These are phyloP conservation scores for Rhinoderma darwinii DNA, from an alignment of 2,113 vertebrate genomes.

Conservation along the genomic window DNA sequence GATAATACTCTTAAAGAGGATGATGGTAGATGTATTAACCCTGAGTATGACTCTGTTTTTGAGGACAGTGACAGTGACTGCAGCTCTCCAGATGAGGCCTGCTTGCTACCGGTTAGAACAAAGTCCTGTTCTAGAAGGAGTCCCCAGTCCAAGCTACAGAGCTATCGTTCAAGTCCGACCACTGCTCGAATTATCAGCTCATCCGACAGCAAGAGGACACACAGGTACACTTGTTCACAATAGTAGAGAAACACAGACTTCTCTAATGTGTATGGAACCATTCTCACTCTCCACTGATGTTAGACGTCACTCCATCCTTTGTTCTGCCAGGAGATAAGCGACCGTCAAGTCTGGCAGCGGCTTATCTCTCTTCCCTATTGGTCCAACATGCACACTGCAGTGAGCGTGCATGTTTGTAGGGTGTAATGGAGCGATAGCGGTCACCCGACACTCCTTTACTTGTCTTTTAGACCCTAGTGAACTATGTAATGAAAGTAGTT, in stretches of 20 bases:
- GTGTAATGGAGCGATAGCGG: too few relatives aligned
- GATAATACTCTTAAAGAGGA: constrained; percentile 75
- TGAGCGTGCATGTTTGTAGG: too few relatives aligned
- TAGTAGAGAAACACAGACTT: neutral
- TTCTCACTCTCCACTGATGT: neutral
- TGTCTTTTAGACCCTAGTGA: too few relatives aligned
- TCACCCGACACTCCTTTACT: too few relatives aligned
- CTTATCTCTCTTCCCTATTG: too few relatives aligned
- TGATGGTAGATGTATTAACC: constrained; percentile 71
- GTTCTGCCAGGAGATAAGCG: too few relatives aligned
- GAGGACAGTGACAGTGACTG: constrained; percentile 80
- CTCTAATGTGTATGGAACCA: neutral
- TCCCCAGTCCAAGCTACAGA: constrained; percentile 68
- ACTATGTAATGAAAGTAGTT: too few relatives aligned
- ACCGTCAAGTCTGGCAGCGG: too few relatives aligned
- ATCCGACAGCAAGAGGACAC: constrained; percentile 78
- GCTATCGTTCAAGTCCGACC: constrained; percentile 73
- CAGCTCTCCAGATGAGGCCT: constrained; percentile 67
- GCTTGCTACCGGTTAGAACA: constrained; percentile 63
- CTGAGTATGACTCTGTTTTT: constrained; percentile 74
- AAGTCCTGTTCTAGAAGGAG: constrained; percentile 74
- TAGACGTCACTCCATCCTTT: too few relatives aligned
- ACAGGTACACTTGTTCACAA: constrained; percentile 80
- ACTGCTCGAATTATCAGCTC: constrained; percentile 79
- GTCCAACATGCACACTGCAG: too few relatives aligned